A percentile compares a stretch with the other conserved stretches of the same genome.
Conservation (phyloP, 2,888 invertebrate genomes). For the Tribolium freemani region DNA sequence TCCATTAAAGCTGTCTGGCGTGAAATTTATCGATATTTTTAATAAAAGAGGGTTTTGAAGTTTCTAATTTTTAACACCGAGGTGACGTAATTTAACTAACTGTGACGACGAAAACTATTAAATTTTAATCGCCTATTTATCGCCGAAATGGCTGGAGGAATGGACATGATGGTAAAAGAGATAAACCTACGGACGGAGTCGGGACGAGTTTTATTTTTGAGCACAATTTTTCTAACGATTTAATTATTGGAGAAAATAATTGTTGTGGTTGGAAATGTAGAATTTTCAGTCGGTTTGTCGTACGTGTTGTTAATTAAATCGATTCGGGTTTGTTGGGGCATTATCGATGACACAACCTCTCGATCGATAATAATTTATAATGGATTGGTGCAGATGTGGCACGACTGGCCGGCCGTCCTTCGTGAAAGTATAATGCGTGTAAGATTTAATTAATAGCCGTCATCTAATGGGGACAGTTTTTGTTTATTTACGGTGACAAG, state of each 20-base stretch:
- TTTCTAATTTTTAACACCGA: slow-evolving; percentile 22
- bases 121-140: slow-evolving; percentile 14
- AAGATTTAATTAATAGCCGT: slow-evolving; percentile 57
- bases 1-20: slow-evolving; percentile 12
- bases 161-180: neutral
- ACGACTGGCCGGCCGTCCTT: slow-evolving; percentile 49
- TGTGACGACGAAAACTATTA: neutral
- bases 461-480: slow-evolving; percentile 60
- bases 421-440: slow-evolving; percentile 54
- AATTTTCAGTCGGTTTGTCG: neutral
- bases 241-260: too few species aligned
- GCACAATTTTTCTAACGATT: neutral
- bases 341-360: slow-evolving; percentile 40
- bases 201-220: neutral
- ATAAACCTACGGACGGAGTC: neutral
- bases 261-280: neutral
- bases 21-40: slow-evolving; percentile 23
- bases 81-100: slow-evolving; percentile 9
- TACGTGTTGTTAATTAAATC: slow-evolving; percentile 25
- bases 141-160: neutral
- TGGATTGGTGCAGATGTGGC: slow-evolving; percentile 45
- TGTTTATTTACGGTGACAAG: slow-evolving; percentile 56
- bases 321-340: slow-evolving; percentile 10
- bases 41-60: slow-evolving; percentile 17
- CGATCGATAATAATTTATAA: slow-evolving; percentile 49